Base-by-base conservation (phyloP, 2,888 invertebrate species). In the Apotomis betuletana region DNA sequence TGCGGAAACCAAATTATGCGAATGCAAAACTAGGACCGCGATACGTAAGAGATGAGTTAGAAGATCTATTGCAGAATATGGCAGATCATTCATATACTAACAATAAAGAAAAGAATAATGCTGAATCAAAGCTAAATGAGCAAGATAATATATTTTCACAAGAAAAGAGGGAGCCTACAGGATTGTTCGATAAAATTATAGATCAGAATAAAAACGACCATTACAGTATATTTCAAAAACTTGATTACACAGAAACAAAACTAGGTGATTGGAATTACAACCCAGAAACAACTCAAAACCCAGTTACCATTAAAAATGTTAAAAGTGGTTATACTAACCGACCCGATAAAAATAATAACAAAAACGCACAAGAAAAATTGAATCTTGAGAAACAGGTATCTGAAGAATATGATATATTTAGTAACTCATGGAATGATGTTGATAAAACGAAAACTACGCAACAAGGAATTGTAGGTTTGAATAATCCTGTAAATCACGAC, bases 211-310 rank as follows among this genome's bases (percentile, higher is more conserved):
- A 6, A 4, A n/a, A 58, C 36, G 8, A 63, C 1, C 6, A n/a
- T 12, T 2, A 8, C 9, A 10, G 36, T 5, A 27, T 10, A n/a
- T 6, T 12, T 10, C 46, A 36, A 12, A 46, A 46, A 27, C 27
- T 57, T 27, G 65, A 65, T 57, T 55, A 46, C 27, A 65, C 65
- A 27, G 65, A 65, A 57, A 55, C 65, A 3, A 65, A 65, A 46
- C 65, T 65, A 46, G 65, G 65, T 3, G 57, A 46, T 36, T 65
- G 65, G 65, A 57, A n/a, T 12, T 65, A 46, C 27, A 57, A 27
- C 27, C 36, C 55, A 12, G 27, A 6, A n/a, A 44, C 10, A 27
- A 5, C n/a, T 5, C n/a, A 12, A 36, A 9, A 65, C 27, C 55
- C 55, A n/a, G 27, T 8, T 3, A 46, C 4, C 4, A 46, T 57